Conservation (phyloP, 2,888 invertebrate genomes). For the Papilio elwesi region DNA sequence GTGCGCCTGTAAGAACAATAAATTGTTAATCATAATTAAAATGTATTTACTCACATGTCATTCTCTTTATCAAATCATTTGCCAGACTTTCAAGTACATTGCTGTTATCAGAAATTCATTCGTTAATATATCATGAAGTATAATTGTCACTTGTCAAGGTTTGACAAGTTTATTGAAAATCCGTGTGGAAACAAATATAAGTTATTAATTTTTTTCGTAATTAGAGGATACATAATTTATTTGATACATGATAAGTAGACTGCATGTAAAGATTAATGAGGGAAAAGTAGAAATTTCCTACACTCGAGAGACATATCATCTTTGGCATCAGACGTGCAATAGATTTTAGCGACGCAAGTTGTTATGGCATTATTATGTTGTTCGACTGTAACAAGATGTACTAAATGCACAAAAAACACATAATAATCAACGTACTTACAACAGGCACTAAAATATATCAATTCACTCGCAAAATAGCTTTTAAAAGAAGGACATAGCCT, state of each 20-base stretch:
- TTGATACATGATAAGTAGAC: background rate
- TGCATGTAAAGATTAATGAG: background rate
- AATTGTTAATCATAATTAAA: slow-evolving; percentile 3
- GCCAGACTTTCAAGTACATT: slow-evolving; percentile 10
- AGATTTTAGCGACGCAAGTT: slow-evolving; percentile 5
- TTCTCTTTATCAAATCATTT: slow-evolving; percentile 16
- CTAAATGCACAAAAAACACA: background rate
- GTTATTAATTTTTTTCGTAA: background rate
- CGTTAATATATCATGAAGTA: slow-evolving; percentile 16
- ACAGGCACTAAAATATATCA: too few species aligned
- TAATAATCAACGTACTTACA: background rate
- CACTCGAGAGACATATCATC: slow-evolving; percentile 1
- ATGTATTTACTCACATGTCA: slow-evolving; percentile 6
- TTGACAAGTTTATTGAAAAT: slow-evolving; percentile 25
- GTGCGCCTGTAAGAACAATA: background rate
- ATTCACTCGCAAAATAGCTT: too few species aligned
- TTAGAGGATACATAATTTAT: background rate
- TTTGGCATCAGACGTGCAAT: slow-evolving; percentile 11
- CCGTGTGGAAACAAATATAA: background rate
- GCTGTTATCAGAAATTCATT: slow-evolving; percentile 16
- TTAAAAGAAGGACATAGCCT: too few species aligned
- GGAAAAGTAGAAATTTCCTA: background rate
- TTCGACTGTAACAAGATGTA: background rate
- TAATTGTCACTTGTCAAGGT: slow-evolving; percentile 13
- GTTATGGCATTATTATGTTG: background rate